Evolutionary conservation across 2,888 invertebrate genomes (phyloP).

Genomic region (Gandaritis pyraliata): DNA sequence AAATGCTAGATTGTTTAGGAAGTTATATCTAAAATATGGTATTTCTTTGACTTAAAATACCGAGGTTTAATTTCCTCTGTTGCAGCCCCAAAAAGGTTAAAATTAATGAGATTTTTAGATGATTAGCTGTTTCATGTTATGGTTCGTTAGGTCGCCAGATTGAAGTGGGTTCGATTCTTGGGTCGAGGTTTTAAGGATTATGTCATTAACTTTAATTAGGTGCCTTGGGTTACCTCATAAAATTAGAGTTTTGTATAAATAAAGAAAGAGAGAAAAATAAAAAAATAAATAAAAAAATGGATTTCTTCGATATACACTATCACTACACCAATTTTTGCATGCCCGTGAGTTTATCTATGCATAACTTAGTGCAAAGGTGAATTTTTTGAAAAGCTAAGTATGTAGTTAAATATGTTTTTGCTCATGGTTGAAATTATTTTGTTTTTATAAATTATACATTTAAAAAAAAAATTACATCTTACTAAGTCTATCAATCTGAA

Average conservation of each 20-base stretch:
- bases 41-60: neutral
- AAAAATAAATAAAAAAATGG: no score
- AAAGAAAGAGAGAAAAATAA: no score
- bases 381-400: no score
- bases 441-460: no score
- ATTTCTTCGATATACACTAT: no score
- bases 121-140: conserved; percentile 38
- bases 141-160: conserved; percentile 33
- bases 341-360: no score
- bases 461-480: no score
- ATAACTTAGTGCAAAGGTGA: no score
- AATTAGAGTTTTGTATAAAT: neutral
- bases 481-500: no score
- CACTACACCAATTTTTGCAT: no score
- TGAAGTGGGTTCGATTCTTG: conserved; percentile 30
- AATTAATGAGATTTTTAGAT: conserved; percentile 38
- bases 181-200: conserved; percentile 7
- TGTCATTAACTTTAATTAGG: conserved; percentile 12
- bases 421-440: no score
- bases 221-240: conserved; percentile 1
- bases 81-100: conserved; percentile 27
- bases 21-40: neutral
- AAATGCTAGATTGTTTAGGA: neutral
- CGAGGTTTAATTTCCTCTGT: conserved; percentile 29
- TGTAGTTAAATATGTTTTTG: no score